Evolutionary conservation across 2,797 vertebrate genomes (phyloP).

Genomic region (Chloroceryle amazona): DNA sequence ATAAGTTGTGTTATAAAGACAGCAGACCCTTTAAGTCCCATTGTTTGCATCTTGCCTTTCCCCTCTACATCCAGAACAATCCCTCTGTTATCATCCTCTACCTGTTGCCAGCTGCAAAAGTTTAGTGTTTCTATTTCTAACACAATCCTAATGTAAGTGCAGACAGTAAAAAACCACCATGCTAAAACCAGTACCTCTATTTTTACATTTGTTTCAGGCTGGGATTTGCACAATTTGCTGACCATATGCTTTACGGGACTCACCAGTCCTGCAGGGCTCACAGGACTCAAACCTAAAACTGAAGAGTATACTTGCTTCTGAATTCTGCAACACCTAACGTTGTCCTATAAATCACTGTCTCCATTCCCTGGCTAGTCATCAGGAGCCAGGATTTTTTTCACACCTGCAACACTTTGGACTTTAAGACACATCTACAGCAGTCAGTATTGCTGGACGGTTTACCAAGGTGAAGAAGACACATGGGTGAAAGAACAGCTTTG

Average conservation of each 20-base stretch:
- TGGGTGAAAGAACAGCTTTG: neutral
- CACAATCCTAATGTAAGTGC: neutral
- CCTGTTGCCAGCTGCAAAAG: constrained; percentile 40
- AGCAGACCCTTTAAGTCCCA: neutral
- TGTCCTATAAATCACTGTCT: constrained; percentile 30
- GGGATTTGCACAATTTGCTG: neutral
- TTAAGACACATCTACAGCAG: neutral
- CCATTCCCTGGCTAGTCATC: neutral
- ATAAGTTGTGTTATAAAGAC: neutral
- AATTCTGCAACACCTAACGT: neutral
- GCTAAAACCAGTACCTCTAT: constrained; percentile 15
- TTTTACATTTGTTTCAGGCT: constrained; percentile 36
- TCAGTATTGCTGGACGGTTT: neutral
- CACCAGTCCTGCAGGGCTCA: constrained; percentile 15
- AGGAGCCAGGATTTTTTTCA: constrained; percentile 31
- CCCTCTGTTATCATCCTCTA: neutral
- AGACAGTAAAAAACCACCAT: neutral
- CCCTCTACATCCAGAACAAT: neutral
- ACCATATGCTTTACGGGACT: neutral
- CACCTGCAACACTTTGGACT: neutral
- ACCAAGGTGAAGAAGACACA: neutral
- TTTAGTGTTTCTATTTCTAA: constrained; percentile 14
- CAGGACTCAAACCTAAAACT: constrained; percentile 19
- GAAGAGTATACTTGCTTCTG: constrained; percentile 6
- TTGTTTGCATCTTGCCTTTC: neutral